phyloP scores from a whole-genome alignment of 2,888 invertebrate species.

The Erebia ligea region DNA sequence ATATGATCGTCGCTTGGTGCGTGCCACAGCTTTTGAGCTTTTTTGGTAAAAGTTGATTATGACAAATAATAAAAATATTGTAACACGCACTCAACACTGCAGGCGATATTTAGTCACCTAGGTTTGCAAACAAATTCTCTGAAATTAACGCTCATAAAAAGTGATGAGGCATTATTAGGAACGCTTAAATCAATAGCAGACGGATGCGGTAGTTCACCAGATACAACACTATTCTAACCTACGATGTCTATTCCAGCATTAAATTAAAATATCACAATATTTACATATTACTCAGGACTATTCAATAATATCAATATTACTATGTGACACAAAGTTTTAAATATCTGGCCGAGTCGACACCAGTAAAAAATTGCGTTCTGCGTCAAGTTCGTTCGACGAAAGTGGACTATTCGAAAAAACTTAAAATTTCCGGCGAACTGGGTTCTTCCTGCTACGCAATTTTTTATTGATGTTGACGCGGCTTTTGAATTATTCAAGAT shows the following conservation, averaged over 20 bases:
- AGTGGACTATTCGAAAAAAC: neutral
- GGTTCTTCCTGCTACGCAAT: too few relatives aligned
- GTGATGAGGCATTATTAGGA: conserved; percentile 52
- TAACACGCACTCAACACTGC: conserved; percentile 29
- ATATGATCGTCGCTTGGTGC: conserved; percentile 30
- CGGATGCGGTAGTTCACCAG: conserved; percentile 58
- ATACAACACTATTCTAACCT: conserved; percentile 65
- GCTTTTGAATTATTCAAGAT: conserved; percentile 43
- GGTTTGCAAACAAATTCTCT: conserved; percentile 29
- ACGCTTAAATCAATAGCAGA: conserved; percentile 59
- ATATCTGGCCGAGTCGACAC: conserved; percentile 25
- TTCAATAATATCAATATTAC: conserved; percentile 66
- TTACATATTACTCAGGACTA: conserved; percentile 76
- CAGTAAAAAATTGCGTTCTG: neutral
- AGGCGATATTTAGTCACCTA: conserved; percentile 16
- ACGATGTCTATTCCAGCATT: conserved; percentile 74
- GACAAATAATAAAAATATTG: conserved; percentile 17
- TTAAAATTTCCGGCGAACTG: neutral
- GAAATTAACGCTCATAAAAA: conserved; percentile 40
- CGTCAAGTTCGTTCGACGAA: neutral
- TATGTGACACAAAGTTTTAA: conserved; percentile 40
- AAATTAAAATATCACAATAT: conserved; percentile 83
- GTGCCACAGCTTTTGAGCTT: conserved; percentile 39
- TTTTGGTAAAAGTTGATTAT: conserved; percentile 27
- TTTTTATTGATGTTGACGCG: neutral